A percentile compares a stretch with the other conserved stretches of the same genome.
phyloP scores from a whole-genome alignment of 2,888 invertebrate genomes.

The Sialis lutaria region DNA sequence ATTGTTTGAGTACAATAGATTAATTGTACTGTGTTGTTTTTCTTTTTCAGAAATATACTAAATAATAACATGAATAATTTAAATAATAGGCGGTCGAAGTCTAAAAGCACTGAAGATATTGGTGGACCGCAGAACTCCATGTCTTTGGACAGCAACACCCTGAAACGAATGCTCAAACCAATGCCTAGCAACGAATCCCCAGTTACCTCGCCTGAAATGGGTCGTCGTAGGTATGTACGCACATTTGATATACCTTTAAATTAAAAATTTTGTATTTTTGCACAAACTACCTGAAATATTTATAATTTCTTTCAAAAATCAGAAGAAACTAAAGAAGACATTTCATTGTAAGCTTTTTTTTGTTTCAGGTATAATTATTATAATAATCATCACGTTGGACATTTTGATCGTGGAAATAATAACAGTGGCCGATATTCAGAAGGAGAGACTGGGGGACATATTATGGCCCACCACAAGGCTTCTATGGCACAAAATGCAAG shows the following conservation, averaged over 20 bases:
- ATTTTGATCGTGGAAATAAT: constrained; percentile 33
- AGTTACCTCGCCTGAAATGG: constrained; percentile 82
- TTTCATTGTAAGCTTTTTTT: not conserved
- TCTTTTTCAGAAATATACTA: constrained; percentile 30
- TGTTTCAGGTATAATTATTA: constrained; percentile 30
- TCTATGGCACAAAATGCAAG: constrained; percentile 46
- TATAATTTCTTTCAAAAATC: constrained; percentile 16
- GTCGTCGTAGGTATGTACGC: constrained; percentile 45
- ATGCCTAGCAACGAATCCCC: constrained; percentile 83
- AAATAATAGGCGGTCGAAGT: constrained; percentile 49
- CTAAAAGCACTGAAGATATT: constrained; percentile 86
- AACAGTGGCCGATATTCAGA: constrained; percentile 29
- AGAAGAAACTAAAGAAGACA: not conserved
- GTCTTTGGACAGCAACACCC: constrained; percentile 60
- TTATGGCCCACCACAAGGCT: constrained; percentile 33
- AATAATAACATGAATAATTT: constrained; percentile 47
- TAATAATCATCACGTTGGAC: constrained; percentile 32
- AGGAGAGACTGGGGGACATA: constrained; percentile 30
- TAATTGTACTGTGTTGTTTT: not conserved
- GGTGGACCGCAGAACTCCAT: constrained; percentile 25
- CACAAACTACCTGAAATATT: not conserved
- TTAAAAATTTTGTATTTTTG: not conserved
- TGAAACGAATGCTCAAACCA: constrained; percentile 87
- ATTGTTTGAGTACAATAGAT: no score
- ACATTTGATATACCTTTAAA: not conserved